phyloP scores from a whole-genome alignment of 2,888 invertebrate species.

The Diaphora mendica region DNA sequence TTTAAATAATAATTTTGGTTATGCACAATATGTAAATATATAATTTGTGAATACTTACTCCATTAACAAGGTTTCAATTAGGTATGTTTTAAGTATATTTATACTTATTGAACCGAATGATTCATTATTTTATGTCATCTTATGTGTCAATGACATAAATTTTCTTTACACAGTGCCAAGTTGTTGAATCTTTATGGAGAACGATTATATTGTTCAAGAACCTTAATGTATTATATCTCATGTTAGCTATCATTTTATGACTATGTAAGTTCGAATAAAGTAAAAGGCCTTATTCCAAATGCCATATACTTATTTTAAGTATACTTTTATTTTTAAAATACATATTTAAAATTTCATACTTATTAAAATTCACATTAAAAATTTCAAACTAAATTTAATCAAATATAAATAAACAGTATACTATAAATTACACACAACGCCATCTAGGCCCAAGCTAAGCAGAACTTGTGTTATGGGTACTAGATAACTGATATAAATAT shows the following conservation, averaged over 20 bases:
- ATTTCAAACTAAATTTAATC: too few relatives aligned
- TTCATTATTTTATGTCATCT: neutral
- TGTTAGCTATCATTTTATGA: neutral
- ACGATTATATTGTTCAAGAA: neutral
- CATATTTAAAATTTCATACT: too few relatives aligned
- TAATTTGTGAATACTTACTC: neutral
- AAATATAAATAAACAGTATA: too few relatives aligned
- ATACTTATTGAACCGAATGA: neutral
- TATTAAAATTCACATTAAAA: too few relatives aligned
- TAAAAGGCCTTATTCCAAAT: too few relatives aligned
- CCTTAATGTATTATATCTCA: neutral
- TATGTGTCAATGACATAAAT: neutral
- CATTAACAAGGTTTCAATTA: neutral
- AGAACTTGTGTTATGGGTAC: too few relatives aligned
- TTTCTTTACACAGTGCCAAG: conserved; percentile 7
- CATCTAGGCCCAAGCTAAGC: too few relatives aligned
- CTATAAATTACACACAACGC: too few relatives aligned
- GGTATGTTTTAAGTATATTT: neutral
- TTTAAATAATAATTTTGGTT: neutral
- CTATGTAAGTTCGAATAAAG: too few relatives aligned
- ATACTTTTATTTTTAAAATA: too few relatives aligned
- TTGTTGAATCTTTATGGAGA: conserved; percentile 8
- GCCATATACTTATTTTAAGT: too few relatives aligned
- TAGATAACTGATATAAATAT: too few relatives aligned
- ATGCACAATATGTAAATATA: neutral